Conservation (phyloP, 2,888 invertebrate species). For the Ethmia dodecea region DNA sequence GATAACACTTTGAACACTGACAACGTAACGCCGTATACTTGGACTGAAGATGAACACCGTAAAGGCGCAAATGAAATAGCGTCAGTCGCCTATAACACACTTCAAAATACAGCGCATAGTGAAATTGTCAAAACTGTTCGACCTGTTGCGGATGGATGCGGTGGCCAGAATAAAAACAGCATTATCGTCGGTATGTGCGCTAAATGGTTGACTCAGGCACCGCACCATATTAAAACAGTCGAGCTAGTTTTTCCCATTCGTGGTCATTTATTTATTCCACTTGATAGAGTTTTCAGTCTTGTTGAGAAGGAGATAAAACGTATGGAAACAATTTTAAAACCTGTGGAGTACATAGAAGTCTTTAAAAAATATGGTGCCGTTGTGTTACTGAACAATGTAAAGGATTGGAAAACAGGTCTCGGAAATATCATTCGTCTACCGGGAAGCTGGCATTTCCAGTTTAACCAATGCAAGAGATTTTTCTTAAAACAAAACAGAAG, state of each 20-base stretch:
- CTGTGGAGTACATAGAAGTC: too few species aligned
- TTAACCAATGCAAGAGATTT: too few species aligned
- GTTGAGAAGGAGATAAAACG: too few species aligned
- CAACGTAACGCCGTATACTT: slow-evolving; percentile 21
- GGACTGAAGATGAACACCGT: slow-evolving; percentile 28
- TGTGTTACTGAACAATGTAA: too few species aligned
- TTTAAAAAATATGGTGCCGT: too few species aligned
- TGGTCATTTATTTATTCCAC: slow-evolving; percentile 28
- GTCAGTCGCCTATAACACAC: slow-evolving; percentile 22
- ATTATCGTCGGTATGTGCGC: slow-evolving; percentile 15
- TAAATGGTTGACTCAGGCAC: slow-evolving; percentile 17
- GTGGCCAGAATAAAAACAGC: slow-evolving; percentile 32
- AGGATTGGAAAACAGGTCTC: too few species aligned
- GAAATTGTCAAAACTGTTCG: slow-evolving; percentile 17
- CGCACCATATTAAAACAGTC: slow-evolving; percentile 12
- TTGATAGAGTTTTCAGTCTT: slow-evolving; percentile 31
- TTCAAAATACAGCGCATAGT: slow-evolving; percentile 7
- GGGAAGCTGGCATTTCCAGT: too few species aligned
- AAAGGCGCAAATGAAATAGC: slow-evolving; percentile 34
- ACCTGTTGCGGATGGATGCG: slow-evolving; percentile 30
- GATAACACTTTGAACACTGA: too few species aligned
- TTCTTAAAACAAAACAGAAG: too few species aligned
- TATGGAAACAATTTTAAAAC: too few species aligned
- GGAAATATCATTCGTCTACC: too few species aligned
- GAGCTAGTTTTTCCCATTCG: slow-evolving; percentile 26